These are phyloP conservation scores for Ophiothrix spiculata DNA, from an alignment of 35 echinoderm and acorn worm species.

Conservation along the genomic window DNA sequence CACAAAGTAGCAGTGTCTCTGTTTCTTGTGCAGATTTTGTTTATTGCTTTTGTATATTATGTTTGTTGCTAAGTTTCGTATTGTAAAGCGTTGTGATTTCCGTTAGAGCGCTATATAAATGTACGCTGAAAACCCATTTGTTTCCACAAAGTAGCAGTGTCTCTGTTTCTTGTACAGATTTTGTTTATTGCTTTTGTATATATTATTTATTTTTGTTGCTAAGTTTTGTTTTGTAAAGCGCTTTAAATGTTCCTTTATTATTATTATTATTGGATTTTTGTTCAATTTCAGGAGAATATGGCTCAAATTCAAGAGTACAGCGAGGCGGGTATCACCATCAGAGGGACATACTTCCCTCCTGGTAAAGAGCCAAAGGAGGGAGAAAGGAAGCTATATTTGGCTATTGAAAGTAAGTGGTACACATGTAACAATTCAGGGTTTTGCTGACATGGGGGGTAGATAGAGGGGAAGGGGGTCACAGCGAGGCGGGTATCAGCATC, in stretches of 20 bases:
- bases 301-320: conserved; percentile 97
- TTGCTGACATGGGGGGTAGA: too few species aligned
- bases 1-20: too few species aligned
- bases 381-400: conserved; percentile 85
- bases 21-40: too few species aligned
- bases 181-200: neutral
- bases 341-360: too few species aligned
- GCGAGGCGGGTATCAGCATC: conserved; percentile 70
- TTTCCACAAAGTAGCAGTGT: too few species aligned
- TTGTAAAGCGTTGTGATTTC: neutral
- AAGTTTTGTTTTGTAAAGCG: neutral
- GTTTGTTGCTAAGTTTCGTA: neutral
- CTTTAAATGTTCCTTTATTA: neutral
- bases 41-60: neutral
- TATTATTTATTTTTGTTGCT: neutral
- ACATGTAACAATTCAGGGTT: too few species aligned
- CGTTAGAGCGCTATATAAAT: neutral
- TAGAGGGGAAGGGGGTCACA: neutral
- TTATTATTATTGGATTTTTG: neutral
- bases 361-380: conserved; percentile 97
- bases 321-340: too few species aligned
- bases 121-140: neutral
- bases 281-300: conserved; percentile 72
- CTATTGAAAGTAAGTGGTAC: conserved; percentile 86
- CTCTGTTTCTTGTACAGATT: too few species aligned